Conservation (phyloP, 2,888 invertebrate genomes). For the Elaeidobius kamerunicus region DNA sequence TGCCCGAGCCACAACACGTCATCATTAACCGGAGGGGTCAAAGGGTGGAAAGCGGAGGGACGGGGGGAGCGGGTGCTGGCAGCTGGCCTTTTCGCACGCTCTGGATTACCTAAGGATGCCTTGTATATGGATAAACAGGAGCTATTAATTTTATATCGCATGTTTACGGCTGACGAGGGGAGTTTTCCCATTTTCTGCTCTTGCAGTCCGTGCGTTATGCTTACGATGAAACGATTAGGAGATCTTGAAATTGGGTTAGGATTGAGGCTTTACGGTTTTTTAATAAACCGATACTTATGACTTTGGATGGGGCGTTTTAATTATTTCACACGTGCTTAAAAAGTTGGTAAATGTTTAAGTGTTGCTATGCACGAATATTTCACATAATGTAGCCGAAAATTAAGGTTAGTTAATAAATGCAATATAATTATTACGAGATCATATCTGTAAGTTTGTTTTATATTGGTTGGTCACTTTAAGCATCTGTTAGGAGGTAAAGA, state of each 20-base stretch:
- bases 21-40: slow-evolving; percentile 29
- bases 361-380: no score
- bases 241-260: neutral
- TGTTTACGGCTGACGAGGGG: slow-evolving; percentile 6
- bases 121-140: slow-evolving; percentile 30
- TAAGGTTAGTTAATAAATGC: no score
- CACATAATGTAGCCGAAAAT: no score
- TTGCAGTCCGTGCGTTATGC: neutral
- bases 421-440: no score
- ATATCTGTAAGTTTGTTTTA: no score
- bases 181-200: neutral
- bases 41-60: slow-evolving; percentile 3
- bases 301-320: no score
- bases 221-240: neutral
- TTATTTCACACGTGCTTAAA: no score
- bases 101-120: slow-evolving; percentile 28
- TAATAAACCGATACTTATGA: no score
- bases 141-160: slow-evolving; percentile 28
- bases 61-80: slow-evolving; percentile 10
- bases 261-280: no score
- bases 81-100: slow-evolving; percentile 25
- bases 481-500: no score
- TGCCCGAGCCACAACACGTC: slow-evolving; percentile 32
- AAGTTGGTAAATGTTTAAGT: no score
- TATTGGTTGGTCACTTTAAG: no score